Evolutionary conservation across 1,140 invertebrate genomes (phyloP), one percentile per base, ranked within the genome.

Genomic region (Drosophila kohkoa): DNA sequence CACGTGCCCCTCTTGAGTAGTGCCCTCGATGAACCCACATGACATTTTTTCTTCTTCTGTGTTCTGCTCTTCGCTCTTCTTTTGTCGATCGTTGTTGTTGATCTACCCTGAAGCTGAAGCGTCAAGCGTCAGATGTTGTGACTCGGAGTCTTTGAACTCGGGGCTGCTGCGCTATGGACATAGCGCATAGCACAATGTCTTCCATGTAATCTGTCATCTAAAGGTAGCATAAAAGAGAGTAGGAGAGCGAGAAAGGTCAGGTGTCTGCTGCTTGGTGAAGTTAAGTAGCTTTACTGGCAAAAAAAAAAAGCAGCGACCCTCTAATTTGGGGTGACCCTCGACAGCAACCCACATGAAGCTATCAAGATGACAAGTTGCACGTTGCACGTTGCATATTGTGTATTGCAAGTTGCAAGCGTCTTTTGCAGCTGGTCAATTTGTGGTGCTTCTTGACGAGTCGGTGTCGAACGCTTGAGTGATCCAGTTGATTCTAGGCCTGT

Each of bases 321-420:
- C n/a, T 54, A 25, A 32, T 3, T 32, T 51, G 48, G 10, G 10
- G 5, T 16, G 48, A 51, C 49, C 51, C 28, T 48, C 32, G 25
- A 7, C 13, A 59, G 46, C 32, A 62, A 57, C 52, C 75, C 70
- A 75, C 74, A 76, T 81, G 78, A 67, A 45, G 60, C 70, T 75
- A 88, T 88, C 82, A 75, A 82, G 82, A 88, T 87, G 81, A 81
- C 77, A 78, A 81, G 20, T 25, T 25, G 20, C 20, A 25, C 68
- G 69, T 69, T 51, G 20, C 25, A 43, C 41, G n/a, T 43, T n/a
- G 11, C 41, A 43, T 10, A 10, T 38, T 8, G 6, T 10, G 10
- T 10, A 10, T 38, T 8, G 35, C 15, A 59, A 45, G 48, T 51
- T 3, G 28, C 45, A 57, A 57, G 63, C 63, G 71, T 62, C 43